Percentiles rank a stretch among this genome's conserved stretches.
These are phyloP conservation scores for Archegozetes longisetosus DNA, from an alignment of 1,140 invertebrate genomes.

Conservation along the genomic window DNA sequence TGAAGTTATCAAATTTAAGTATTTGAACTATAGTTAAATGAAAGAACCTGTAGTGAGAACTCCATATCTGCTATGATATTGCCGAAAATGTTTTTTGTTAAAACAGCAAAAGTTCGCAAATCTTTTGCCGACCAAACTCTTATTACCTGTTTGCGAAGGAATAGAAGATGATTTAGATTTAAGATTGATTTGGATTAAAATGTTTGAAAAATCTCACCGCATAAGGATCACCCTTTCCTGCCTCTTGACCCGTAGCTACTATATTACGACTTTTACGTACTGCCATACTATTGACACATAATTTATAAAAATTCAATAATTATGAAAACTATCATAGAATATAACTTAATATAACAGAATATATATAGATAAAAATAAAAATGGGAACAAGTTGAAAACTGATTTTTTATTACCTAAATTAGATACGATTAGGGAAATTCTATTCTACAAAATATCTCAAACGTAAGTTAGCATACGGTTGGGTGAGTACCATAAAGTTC, in stretches of 20 bases:
- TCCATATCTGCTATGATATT: conserved; percentile 4
- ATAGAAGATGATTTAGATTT: neutral
- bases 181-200: conserved; percentile 29
- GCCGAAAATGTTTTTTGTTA: neutral
- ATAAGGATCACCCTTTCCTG: conserved; percentile 22
- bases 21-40: too few relatives aligned
- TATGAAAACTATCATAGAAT: too few relatives aligned
- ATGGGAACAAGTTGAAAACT: too few relatives aligned
- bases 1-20: too few relatives aligned
- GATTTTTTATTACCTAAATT: too few relatives aligned
- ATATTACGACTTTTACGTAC: conserved; percentile 76
- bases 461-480: too few relatives aligned
- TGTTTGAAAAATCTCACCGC: conserved; percentile 25
- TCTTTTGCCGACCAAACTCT: conserved; percentile 6
- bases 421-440: too few relatives aligned
- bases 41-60: conserved; percentile 1
- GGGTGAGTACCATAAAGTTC: too few relatives aligned
- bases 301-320: too few relatives aligned
- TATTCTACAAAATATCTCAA: too few relatives aligned
- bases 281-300: conserved; percentile 46
- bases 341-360: too few relatives aligned
- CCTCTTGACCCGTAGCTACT: conserved; percentile 68
- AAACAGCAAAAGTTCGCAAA: neutral
- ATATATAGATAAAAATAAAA: too few relatives aligned
- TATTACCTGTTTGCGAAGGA: neutral